Evolutionary conservation across 2,797 vertebrate species (phyloP), one percentile per base, ranked within the genome.

Genomic region (Thunnus albacares): DNA sequence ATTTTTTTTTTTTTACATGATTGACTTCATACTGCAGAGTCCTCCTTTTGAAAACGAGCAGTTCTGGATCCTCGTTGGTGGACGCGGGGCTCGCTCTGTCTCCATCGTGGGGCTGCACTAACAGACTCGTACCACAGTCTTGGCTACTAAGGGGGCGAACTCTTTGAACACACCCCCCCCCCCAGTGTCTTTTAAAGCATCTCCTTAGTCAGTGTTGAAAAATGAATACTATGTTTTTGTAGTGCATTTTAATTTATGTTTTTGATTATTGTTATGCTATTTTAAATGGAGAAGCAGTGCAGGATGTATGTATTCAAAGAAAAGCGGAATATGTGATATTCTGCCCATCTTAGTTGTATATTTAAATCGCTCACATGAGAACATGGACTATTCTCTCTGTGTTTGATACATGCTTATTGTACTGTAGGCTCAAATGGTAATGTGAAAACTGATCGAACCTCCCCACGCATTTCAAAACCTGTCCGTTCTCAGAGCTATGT

Each of bases 211-310:
- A 89, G 91, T 94, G 89, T 93, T 93, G 73, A 79, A 79, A 81
- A 86, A 81, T 80, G 38, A 74, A 87, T 87, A 57, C 49, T 71
- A 52, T 87, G 47, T 74, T 75, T 85, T 90, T 89, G 89, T 94
- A 92, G 91, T 93, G 91, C 52, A 68, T 94, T 94, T 95, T 95
- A 94, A 95, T 95, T 95, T 96, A 96, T 95, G 88, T 43, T 92
- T 94, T 92, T 89, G 87, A 93, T 92, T 91, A 86, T 93, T 90
- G 89, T 93, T 93, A 91, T 85, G 78, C 88, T 90, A 88, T 93
- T 94, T 94, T 91, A 90, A 93, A 92, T 81, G 79, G 84, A 90
- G 93, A 92, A 74, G 79, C 84, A 73, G 89, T 89, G 83, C 90
- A 87, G 88, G 91, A 90, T 91, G 91, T 94, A 92, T 83, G 92